phyloP scores from a whole-genome alignment of 2,797 vertebrate species.

The Chaetophractus vellerosus region DNA sequence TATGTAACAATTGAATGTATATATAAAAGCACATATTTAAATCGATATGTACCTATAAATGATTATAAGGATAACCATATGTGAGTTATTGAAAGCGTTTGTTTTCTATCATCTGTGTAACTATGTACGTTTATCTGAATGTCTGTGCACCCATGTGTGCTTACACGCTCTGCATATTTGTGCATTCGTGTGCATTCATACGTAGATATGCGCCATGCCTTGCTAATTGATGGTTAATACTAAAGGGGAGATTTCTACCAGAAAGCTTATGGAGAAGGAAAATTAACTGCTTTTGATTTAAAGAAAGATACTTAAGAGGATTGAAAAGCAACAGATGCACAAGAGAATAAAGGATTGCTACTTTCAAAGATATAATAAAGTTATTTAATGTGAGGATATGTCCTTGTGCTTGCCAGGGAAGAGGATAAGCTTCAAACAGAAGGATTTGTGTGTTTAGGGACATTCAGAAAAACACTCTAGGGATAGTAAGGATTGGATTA shows the following conservation, averaged over 20 bases:
- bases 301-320: not conserved
- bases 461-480: conserved; percentile 1
- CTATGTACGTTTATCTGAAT: conserved; percentile 48
- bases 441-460: conserved; percentile 24
- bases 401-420: conserved; percentile 57
- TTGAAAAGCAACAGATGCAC: conserved; percentile 44
- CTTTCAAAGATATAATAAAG: not conserved
- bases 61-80: conserved; percentile 48
- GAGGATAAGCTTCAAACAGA: conserved; percentile 1
- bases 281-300: conserved; percentile 78
- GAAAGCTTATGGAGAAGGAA: conserved; percentile 82
- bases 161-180: rapidly evolving
- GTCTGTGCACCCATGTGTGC: not conserved
- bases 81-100: conserved; percentile 51
- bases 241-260: conserved; percentile 73
- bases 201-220: not conserved
- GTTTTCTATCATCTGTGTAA: conserved; percentile 50
- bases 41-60: conserved; percentile 8
- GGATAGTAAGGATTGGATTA: not conserved
- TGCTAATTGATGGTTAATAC: conserved; percentile 81
- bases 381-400: not conserved
- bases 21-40: conserved; percentile 55
- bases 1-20: not conserved
- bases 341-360: conserved; percentile 14
- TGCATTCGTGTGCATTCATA: rapidly evolving